Percentiles rank a stretch among this genome's conserved stretches.
These are phyloP conservation scores for Lontra canadensis DNA, from an alignment of 2,113 vertebrate genomes.

Conservation along the genomic window DNA sequence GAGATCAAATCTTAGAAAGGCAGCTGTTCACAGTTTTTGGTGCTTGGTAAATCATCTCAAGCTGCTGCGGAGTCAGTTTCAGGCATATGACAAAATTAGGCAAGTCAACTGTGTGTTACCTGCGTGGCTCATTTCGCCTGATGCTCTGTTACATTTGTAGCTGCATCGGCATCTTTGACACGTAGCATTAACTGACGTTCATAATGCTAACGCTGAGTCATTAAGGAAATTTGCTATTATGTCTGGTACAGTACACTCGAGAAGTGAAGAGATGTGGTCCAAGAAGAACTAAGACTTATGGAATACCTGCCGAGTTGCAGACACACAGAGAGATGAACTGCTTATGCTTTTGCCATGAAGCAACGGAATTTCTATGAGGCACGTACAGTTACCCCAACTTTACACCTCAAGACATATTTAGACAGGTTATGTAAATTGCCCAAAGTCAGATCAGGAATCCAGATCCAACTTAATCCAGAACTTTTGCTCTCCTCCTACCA, in stretches of 20 bases:
- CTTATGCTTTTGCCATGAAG: background rate
- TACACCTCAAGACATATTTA: background rate
- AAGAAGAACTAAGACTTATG: background rate
- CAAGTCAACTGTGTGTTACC: conserved; percentile 43
- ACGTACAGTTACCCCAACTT: background rate
- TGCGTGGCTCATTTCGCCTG: conserved; percentile 54
- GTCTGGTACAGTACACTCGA: background rate
- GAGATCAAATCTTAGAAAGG: conserved; percentile 35
- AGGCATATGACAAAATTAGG: conserved; percentile 51
- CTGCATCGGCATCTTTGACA: conserved; percentile 48
- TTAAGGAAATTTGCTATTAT: conserved; percentile 56
- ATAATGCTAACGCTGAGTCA: conserved; percentile 29
- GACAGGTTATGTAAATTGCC: background rate
- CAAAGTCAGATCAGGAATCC: background rate
- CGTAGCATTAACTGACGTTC: conserved; percentile 54
- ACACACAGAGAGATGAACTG: background rate
- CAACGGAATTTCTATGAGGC: background rate
- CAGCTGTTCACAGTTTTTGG: conserved; percentile 48
- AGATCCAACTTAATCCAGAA: background rate
- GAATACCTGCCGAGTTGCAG: background rate
- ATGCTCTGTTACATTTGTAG: conserved; percentile 42
- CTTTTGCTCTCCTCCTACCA: rapidly evolving
- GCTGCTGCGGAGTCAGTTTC: background rate
- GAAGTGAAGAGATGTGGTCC: background rate
- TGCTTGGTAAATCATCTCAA: conserved; percentile 60